Percentiles rank a stretch among this genome's conserved stretches.
Evolutionary conservation across 1,140 invertebrate genomes (phyloP).

Genomic region (Caenorhabditis tropicalis): DNA sequence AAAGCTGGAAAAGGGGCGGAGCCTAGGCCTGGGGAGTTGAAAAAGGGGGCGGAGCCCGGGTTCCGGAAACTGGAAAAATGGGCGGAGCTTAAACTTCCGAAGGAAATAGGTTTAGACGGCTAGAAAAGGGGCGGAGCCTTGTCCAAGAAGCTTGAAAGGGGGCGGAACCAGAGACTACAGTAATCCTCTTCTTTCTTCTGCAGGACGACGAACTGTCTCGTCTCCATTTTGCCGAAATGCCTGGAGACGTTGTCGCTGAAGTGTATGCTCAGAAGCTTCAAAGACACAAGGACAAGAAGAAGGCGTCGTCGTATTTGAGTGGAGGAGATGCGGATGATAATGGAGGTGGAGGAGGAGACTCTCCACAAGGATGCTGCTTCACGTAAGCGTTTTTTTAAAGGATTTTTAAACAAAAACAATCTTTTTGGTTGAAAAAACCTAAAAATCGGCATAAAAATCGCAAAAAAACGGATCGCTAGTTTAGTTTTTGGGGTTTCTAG

Average conservation of each 20-base stretch:
- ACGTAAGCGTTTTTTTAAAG: not conserved
- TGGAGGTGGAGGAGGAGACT: not conserved
- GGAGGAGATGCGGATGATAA: too few species aligned
- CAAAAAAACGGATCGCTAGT: too few species aligned
- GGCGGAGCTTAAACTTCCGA: too few species aligned
- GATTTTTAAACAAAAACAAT: not conserved
- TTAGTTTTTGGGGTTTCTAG: too few species aligned
- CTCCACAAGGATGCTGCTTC: slow-evolving; percentile 9
- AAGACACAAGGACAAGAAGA: slow-evolving; percentile 7
- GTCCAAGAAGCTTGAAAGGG: too few species aligned
- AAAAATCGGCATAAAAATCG: not conserved
- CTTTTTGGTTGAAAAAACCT: not conserved
- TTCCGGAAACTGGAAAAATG: too few species aligned
- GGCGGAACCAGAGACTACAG: not conserved
- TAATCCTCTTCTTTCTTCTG: not conserved
- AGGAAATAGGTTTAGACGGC: too few species aligned
- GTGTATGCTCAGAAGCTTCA: slow-evolving; percentile 49
- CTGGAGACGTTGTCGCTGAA: slow-evolving; percentile 53
- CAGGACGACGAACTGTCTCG: slow-evolving; percentile 49
- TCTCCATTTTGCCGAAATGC: slow-evolving; percentile 49
- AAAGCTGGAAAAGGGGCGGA: too few species aligned
- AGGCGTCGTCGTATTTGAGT: not conserved
- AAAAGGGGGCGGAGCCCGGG: too few species aligned
- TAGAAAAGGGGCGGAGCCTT: too few species aligned
- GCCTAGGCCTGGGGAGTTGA: too few species aligned